Evolutionary conservation across 2,113 vertebrate genomes (phyloP), one percentile per base, ranked within the genome.

Genomic region (Syngnathus floridae): DNA sequence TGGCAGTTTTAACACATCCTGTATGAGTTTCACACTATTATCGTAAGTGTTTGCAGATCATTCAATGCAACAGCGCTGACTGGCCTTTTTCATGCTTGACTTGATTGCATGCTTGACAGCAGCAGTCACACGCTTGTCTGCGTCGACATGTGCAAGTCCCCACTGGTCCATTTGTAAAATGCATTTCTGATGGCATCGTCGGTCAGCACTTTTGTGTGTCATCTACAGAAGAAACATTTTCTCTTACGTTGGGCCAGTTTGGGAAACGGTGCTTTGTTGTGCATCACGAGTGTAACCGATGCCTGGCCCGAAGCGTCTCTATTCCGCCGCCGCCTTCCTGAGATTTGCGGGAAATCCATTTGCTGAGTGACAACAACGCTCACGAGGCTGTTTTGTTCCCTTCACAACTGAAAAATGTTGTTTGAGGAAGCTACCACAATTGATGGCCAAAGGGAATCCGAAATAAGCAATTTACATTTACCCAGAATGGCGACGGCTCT

Each of bases 301-400:
- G 51, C 35, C 35, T 66, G 31, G 71, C 77, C 67, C 64, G 12
- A 57, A 82, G 65, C 45, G 0, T 59, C 60, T 7, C 77, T 49
- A 65, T 74, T 41, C 37, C 60, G 66, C 41, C 67, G 55, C 35
- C 62, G 68, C 66, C 49, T 69, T 22, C 52, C n/a, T 41, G 40
- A 66, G 43, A 67, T 70, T 72, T 70, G 56, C 54, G 22, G 56
- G 67, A 62, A 71, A 81, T 49, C 56, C 10, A 62, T 40, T 64
- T 64, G 54, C 67, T 55, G 74, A 67, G 60, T 60, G 57, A 79
- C 37, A 64, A 38, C 37, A 61, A 57, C 31, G 69, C 38, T 46
- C 40, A 72, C 54, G 35, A 64, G 62, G 75, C 65, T 56, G 63
- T 77, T 75, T 35, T 55, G 12, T 31, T 45, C 14, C 14, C 36